Base-by-base conservation (phyloP, 2,888 invertebrate genomes). In the Drosophila kanekoi region DNA sequence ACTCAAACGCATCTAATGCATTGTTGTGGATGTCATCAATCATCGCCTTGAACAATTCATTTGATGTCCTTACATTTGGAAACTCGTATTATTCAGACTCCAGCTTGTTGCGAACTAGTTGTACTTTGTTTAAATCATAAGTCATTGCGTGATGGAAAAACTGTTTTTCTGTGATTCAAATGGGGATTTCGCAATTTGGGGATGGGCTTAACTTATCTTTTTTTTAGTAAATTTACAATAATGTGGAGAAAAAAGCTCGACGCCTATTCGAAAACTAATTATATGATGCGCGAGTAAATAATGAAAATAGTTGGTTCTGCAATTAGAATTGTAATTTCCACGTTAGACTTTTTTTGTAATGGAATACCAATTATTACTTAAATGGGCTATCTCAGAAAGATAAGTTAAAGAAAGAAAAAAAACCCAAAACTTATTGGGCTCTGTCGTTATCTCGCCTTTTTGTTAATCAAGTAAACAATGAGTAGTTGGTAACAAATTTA, bases 1-100 rank as follows among this genome's bases (percentile, higher is more conserved):
- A 47, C 35, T n/a, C 11, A 69, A 70, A 68, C 47, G 13, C 10
- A 32, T 11, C n/a, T 28, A 16, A 18, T 54, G 76, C 23, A 54
- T 76, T 71, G 28, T 71, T 51, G 18, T 51, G 51, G 35, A 35
- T 1, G 8, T 45, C 33, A n/a, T 32, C 14, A 23, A 13, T 16
- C 14, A 14, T 14, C 20, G 28, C 8, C 8, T 2, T 2, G 8
- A 28, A 6, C 2, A 8, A 28, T 8, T 28, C 28, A 28, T 28
- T 28, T 28, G 28, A 8, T 28, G 28, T 23, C 23, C 23, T 23
- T 23, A 23, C 6, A 23, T 23, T 28, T 2, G 28, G 23, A 23
- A 23, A 5, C 5, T 23, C 5, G 8, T 28, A 28, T 28, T 28
- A 8, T 28, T 28, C 8, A 2, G 28, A 28, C 28, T 28, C 28